Conservation (phyloP, 2,888 invertebrate species). For the Dolichomitus sp. region DNA sequence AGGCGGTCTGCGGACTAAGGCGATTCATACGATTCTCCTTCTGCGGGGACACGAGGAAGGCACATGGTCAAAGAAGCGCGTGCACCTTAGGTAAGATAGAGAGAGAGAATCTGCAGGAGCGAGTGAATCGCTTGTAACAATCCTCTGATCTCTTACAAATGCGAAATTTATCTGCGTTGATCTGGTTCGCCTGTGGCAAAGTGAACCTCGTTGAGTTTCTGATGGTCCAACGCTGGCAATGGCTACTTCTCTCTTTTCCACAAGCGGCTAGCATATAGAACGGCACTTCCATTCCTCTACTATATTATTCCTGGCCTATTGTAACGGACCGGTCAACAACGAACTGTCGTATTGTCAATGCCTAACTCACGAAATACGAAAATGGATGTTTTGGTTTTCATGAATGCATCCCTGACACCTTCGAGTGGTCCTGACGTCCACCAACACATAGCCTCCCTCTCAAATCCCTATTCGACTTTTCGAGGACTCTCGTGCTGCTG, state of each 20-base stretch:
- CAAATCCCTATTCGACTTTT: slow-evolving; percentile 56
- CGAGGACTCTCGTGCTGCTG: slow-evolving; percentile 44
- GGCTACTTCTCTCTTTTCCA: slow-evolving; percentile 16
- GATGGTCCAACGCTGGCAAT: slow-evolving; percentile 26
- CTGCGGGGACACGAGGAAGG: slow-evolving; percentile 39
- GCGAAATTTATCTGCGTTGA: slow-evolving; percentile 80
- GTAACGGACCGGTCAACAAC: slow-evolving; percentile 42
- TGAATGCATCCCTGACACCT: slow-evolving; percentile 77
- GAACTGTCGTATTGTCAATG: slow-evolving; percentile 69
- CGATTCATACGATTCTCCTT: slow-evolving; percentile 67
- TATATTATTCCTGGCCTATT: slow-evolving; percentile 40
- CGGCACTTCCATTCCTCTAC: slow-evolving; percentile 12
- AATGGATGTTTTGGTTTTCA: slow-evolving; percentile 81
- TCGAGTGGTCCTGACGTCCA: slow-evolving; percentile 60
- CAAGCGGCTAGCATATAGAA: slow-evolving; percentile 23
- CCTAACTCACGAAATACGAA: slow-evolving; percentile 56
- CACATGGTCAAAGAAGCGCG: slow-evolving; percentile 56
- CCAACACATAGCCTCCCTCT: slow-evolving; percentile 9
- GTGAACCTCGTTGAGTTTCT: slow-evolving; percentile 40
- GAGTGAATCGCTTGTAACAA: slow-evolving; percentile 39
- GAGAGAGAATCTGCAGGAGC: slow-evolving; percentile 12
- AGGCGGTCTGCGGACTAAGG: slow-evolving; percentile 37
- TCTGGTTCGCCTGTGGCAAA: slow-evolving; percentile 70
- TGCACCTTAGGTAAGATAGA: slow-evolving; percentile 48
- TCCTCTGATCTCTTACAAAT: slow-evolving; percentile 73